These are phyloP conservation scores for Ficedula albicollis DNA, from an alignment of 2,797 vertebrate species.

Conservation along the genomic window DNA sequence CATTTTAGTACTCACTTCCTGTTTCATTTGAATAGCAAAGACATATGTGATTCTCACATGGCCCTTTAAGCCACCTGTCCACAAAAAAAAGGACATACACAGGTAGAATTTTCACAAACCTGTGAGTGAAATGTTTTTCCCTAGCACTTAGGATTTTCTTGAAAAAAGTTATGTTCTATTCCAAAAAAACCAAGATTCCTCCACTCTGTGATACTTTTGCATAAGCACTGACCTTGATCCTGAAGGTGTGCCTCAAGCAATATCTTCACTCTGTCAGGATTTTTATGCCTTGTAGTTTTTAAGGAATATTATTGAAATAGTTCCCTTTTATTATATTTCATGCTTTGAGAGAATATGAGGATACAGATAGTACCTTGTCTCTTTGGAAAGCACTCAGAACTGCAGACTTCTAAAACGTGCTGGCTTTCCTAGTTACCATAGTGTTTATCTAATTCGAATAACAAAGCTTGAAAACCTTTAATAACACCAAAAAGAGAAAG, in stretches of 20 bases:
- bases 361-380: slow-evolving; percentile 20
- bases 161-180: not conserved
- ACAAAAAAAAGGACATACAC: not conserved
- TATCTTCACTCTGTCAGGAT: not conserved
- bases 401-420: slow-evolving; percentile 11
- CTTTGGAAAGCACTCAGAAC: slow-evolving; percentile 12
- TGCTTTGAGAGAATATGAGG: not conserved
- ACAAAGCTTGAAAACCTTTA: slow-evolving; percentile 55
- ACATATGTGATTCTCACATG: not conserved
- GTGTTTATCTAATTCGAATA: slow-evolving; percentile 42
- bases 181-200: not conserved
- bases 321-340: not conserved
- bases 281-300: not conserved
- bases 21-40: not conserved
- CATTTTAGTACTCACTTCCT: not conserved
- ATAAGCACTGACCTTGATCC: not conserved
- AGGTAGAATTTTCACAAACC: not conserved
- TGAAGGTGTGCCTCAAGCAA: not conserved
- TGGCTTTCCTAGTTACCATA: slow-evolving; percentile 35
- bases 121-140: not conserved
- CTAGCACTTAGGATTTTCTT: not conserved
- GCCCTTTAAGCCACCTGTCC: not conserved
- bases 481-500: not conserved
- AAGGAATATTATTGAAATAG: slow-evolving; percentile 2
- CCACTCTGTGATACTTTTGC: not conserved